Base-by-base conservation (phyloP, 2,888 invertebrate species). In the Aethes cnicana region DNA sequence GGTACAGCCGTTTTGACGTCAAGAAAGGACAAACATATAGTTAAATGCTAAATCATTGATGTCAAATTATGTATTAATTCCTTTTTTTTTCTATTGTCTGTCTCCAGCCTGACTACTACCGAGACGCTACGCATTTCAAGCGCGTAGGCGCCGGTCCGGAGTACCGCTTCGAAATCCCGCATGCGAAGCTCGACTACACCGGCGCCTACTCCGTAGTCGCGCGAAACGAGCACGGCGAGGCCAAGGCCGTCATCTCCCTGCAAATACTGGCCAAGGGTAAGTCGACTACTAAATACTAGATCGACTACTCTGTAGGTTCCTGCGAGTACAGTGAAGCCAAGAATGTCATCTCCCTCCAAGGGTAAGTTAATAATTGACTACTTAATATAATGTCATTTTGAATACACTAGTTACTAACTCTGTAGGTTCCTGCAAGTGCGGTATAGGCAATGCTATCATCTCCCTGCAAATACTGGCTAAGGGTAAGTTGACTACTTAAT, bases 161-260 rank as follows among this genome's bases (percentile, higher is more conserved):
- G 71, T 96, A 96, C 78, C 92, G 94, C 4, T 90, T 96, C 69
- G 95, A 96, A 84, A 96, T 97, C 58, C 95, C 96, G 0, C 94
- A 95, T 69, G 96, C 95, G 1, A 96, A 96, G 74, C 88, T 96
- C 36, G 96, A 96, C 78, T 96, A 93, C 81, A 96, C 96, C 0
- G 97, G 96, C 36, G 94, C 96, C 1, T 97, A 97, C 76, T 95
- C 96, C 0, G 94, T 96, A 20, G 93, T 95, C 54, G 96, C 96
- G 0, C 92, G 92, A 66, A 97, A 97, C 78, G 91, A 91, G 57
- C 93, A 96, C 91, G 97, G 96, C 44, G 95, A 96, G 73, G 92
- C 95, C 18, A 96, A 96, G 78, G 95, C 96, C 32, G 92, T 96
- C 73, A 95, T 97, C 69, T 96, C 96, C 0, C 84, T 97, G 47